phyloP scores from a whole-genome alignment of 1,140 invertebrate species.

The Drosophila funebris region DNA sequence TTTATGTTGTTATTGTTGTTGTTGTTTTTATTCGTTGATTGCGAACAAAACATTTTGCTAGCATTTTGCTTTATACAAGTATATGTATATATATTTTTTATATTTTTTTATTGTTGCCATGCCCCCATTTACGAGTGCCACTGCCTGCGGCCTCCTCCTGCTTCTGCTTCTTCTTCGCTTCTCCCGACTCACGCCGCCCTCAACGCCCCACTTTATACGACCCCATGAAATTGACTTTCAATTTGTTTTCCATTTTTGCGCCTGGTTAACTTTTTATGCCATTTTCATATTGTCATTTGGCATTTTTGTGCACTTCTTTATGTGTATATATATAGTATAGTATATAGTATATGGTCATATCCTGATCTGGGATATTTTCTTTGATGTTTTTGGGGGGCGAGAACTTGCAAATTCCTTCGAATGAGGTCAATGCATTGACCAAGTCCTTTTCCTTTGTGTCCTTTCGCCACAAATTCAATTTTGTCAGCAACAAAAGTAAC shows the following conservation, averaged over 20 bases:
- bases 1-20: not conserved
- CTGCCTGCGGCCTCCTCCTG: not conserved
- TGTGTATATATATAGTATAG: not conserved
- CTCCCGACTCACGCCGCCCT: not conserved
- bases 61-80: constrained; percentile 8
- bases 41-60: constrained; percentile 32
- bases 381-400: constrained; percentile 15
- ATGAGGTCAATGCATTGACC: constrained; percentile 63
- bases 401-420: constrained; percentile 21
- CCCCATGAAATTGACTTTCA: constrained; percentile 68
- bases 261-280: constrained; percentile 60
- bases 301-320: not conserved
- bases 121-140: constrained; percentile 27
- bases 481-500: constrained; percentile 7
- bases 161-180: not conserved
- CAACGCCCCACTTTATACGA: not conserved
- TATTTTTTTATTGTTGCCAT: constrained; percentile 36
- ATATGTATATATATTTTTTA: constrained; percentile 28
- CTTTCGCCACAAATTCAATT: constrained; percentile 25
- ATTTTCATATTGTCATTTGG: constrained; percentile 51
- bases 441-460: constrained; percentile 31
- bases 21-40: not conserved
- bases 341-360: not conserved
- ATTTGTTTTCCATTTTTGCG: constrained; percentile 64
- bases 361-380: constrained; percentile 1